Base-by-base conservation (phyloP, 2,113 vertebrate genomes). In the Solenodon paradoxus region DNA sequence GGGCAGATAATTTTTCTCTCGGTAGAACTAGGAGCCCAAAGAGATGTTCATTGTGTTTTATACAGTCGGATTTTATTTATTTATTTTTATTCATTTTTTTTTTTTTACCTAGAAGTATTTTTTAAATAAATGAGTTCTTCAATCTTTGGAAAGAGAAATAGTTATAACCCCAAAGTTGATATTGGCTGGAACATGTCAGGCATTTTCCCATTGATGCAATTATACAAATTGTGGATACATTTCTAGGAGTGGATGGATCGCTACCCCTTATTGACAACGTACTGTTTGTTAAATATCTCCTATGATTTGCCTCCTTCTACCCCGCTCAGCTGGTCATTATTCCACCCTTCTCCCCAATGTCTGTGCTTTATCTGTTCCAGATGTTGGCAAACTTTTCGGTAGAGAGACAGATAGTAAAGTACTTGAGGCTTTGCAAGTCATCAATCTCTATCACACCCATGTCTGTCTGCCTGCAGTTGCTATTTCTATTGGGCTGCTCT, bases 1-100 rank as follows among this genome's bases (percentile, higher is more conserved):
- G 47, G 93, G 61, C 47, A 82, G 64, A 68, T 68, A 35, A 84
- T 84, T 90, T 63, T 66, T 63, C 88, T 88, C 90, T n/a, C 63
- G 74, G 45, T 77, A 49, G 32, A 87, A 38, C 11, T 24, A 24
- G 61, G 26, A 74, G 61, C 35, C 38, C 12, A 32, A 86, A 71
- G n/a, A 81, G 42, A 35, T 30, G n/a, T 12, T 78, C 3, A 15
- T 84, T 45, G 88, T 30, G 69, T 93, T 89, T 92, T 9, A 47
- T 30, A 91, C 71, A 45, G 13, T 82, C 55, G 64, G n/a, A n/a
- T n/a, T n/a, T n/a, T n/a, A n/a, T n/a, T n/a, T n/a, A n/a, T n/a
- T n/a, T n/a, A n/a, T n/a, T n/a, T n/a, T n/a, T n/a, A n/a, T n/a
- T n/a, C n/a, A 75, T 77, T 88, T 59, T 66, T 53, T 35, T 78